Evolutionary conservation across 2,888 invertebrate species (phyloP), one percentile per base, ranked within the genome.

Genomic region (Rhagium mordax): DNA sequence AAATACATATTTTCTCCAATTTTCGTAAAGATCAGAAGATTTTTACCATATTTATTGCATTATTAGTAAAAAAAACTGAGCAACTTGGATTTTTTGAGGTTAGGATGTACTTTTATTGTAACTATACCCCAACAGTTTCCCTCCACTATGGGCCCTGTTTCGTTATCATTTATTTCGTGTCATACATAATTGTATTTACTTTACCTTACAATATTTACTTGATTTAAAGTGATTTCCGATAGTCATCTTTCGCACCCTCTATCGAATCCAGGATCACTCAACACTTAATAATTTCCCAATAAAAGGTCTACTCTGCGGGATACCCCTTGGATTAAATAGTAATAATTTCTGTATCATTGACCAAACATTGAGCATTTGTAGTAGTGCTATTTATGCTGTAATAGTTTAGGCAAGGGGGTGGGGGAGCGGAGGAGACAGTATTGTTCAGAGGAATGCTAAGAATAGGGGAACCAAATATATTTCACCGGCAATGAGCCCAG

Each of bases 271-370:
- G 70, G 51, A 61, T 62, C 70, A 67, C 48, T 66, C 70, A 61
- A 71, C 74, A 74, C 67, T 68, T 74, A 53, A 79, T 76, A 76
- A 76, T 76, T 71, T 70, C 60, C 71, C 74, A 68, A 77, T 77
- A 77, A 74, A 70, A 70, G 59, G 60, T 29, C 15, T 62, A 51
- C 70, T 29, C 60, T 51, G 60, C 65, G 47, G 74, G 72, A 55
- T 66, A 65, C 72, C 68, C 72, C 61, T 72, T 69, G 60, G 78
- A 84, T 84, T 84, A 84, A 84, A 84, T 83, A 83, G 84, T 82
- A 84, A 82, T 85, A 84, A 84, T 84, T 84, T 85, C 84, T 84
- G 81, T 84, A 84, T 84, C 83, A 82, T 83, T 84, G 84, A 81
- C 83, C 84, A 81, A 84, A 84, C 84, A 82, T 83, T 82, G 82